Conservation (phyloP, 2,113 vertebrate genomes). For the Microtus montanus region DNA sequence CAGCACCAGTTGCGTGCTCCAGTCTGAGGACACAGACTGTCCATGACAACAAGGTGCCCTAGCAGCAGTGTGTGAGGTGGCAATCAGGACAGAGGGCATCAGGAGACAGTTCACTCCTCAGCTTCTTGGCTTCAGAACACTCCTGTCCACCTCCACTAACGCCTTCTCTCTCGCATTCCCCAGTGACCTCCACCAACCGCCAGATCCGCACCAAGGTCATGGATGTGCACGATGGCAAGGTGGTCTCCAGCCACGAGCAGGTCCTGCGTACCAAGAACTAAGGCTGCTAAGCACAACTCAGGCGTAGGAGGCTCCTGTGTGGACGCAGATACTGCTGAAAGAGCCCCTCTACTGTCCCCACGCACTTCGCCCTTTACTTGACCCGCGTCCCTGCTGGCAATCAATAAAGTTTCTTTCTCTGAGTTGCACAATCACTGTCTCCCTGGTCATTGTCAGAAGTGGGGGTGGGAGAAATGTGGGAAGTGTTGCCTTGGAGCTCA, state of each 20-base stretch:
- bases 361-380: not conserved
- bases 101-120: not conserved
- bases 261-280: constrained; percentile 79
- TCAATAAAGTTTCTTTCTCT: constrained; percentile 83
- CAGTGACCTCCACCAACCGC: constrained; percentile 82
- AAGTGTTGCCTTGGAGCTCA: not conserved
- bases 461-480: not conserved
- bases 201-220: constrained; percentile 87
- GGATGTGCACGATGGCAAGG: constrained; percentile 87
- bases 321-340: not conserved
- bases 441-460: constrained; percentile 53
- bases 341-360: not conserved
- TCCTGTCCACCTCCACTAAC: not conserved
- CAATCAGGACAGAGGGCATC: not conserved
- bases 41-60: not conserved
- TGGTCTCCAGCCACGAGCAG: constrained; percentile 87
- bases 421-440: constrained; percentile 72
- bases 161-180: not conserved
- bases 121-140: not conserved
- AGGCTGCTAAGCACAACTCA: not conserved
- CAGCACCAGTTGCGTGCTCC: not conserved
- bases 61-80: not conserved
- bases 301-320: not conserved
- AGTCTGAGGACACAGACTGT: not conserved
- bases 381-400: constrained; percentile 50